These are phyloP conservation scores for Thumatha senex DNA, from an alignment of 2,888 invertebrate species.

Conservation along the genomic window DNA sequence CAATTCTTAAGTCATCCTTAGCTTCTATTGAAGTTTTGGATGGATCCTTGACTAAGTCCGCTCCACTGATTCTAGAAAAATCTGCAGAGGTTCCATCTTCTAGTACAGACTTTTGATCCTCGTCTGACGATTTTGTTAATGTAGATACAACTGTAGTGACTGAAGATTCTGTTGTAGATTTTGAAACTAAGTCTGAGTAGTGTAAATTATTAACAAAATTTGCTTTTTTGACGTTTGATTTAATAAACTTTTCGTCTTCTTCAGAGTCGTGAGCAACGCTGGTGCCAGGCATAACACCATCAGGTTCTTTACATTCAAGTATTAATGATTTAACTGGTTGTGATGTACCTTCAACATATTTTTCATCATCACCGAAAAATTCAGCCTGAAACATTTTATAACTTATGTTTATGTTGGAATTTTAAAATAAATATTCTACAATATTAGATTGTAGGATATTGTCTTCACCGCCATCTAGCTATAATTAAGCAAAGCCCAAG, in stretches of 20 bases:
- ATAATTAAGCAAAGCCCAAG: too few relatives aligned
- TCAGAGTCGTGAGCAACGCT: constrained; percentile 37
- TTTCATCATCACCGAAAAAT: constrained; percentile 65
- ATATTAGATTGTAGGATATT: too few relatives aligned
- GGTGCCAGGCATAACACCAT: constrained; percentile 41
- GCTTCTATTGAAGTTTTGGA: constrained; percentile 72
- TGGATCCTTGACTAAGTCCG: constrained; percentile 71
- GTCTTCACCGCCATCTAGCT: too few relatives aligned
- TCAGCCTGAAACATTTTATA: constrained; percentile 50
- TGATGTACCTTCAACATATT: constrained; percentile 47
- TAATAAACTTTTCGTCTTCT: constrained; percentile 48
- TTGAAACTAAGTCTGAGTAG: constrained; percentile 67
- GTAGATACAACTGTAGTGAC: constrained; percentile 76
- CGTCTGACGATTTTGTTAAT: constrained; percentile 75
- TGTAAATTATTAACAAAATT: constrained; percentile 61
- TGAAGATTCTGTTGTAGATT: constrained; percentile 78
- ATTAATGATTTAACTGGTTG: constrained; percentile 39
- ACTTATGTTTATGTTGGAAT: not conserved
- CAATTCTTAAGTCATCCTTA: constrained; percentile 67
- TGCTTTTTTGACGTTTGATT: constrained; percentile 54
- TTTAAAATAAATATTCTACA: not conserved
- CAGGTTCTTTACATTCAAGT: constrained; percentile 33
- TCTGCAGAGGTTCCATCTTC: constrained; percentile 78
- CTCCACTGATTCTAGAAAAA: constrained; percentile 75
- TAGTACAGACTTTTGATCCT: constrained; percentile 72